Evolutionary conservation across 2,797 vertebrate genomes (phyloP), one percentile per base, ranked within the genome.

Genomic region (Danio jaintianensis): DNA sequence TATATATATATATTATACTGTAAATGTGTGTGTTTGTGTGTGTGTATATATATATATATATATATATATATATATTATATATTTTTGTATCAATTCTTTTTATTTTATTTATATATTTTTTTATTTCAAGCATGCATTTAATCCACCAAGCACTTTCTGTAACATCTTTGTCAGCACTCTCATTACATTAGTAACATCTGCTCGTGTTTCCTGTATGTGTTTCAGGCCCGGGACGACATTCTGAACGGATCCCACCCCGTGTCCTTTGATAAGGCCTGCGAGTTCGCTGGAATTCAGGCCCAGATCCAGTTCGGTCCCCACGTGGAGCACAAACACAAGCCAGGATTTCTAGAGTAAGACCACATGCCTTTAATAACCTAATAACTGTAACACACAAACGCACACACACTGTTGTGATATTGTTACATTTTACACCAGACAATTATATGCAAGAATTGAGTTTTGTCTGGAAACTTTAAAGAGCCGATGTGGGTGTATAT

Each of bases 291-390:
- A 77, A 97, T 99, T 88, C 98, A 99, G 93, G 96, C 96, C 67
- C 97, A 98, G 91, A 99, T 99, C 94, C 98, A 99, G 89, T 99
- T 99, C 36, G 97, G 98, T 89, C 96, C 97, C 88, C 97, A 99
- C 3, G 96, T 97, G 87, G 98, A 99, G 83, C 96, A 96, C 92
- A 99, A 99, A 90, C 98, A 99, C 93, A 99, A 98, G 90, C 96
- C 97, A 7, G 98, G 98, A 92, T 99, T 99, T 90, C 91, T 99
- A 81, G 98, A 99, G 98, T 99, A 96, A 97, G 93, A 84, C 66
- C 80, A 66, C 58, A 71, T 71, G 84, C 74, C 63, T 69, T 78
- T 68, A 62, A 10, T 53, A 38, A 62, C 45, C 53, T 40, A 63
- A 78, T 40, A 63, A 78, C 13, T 53, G 61, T 78, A 66, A 53